Conservation (phyloP, 2,113 vertebrate species). For the Coreoperca whiteheadi region DNA sequence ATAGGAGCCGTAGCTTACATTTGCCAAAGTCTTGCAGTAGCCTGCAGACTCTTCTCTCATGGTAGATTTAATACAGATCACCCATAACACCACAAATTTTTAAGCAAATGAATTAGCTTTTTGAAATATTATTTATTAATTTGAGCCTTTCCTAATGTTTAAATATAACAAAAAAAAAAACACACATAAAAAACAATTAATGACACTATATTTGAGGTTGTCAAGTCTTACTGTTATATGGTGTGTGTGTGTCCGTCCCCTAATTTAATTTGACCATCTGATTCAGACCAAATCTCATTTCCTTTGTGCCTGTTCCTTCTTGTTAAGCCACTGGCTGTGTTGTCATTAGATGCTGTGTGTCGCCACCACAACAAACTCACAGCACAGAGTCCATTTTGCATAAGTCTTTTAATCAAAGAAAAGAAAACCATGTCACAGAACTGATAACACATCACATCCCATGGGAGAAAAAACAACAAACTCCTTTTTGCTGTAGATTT, state of each 20-base stretch:
- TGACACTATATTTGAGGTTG: slow-evolving; percentile 11
- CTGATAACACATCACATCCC: slow-evolving; percentile 61
- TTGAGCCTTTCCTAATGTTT: neutral
- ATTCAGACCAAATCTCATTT: slow-evolving; percentile 39
- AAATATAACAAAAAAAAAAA: neutral
- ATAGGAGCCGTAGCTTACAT: slow-evolving; percentile 1
- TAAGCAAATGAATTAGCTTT: neutral
- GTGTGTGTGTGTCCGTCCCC: slow-evolving; percentile 20
- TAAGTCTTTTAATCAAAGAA: slow-evolving; percentile 76
- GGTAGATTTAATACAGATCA: neutral
- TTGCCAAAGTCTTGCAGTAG: neutral
- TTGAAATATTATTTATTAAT: slow-evolving; percentile 3
- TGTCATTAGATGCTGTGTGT: slow-evolving; percentile 20
- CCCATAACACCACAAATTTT: neutral
- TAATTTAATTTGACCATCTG: slow-evolving; percentile 47
- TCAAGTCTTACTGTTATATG: neutral
- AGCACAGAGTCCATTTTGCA: slow-evolving; percentile 42
- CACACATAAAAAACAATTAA: neutral
- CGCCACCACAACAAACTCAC: slow-evolving; percentile 38
- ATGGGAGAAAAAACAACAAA: slow-evolving; percentile 41
- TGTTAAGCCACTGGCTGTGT: slow-evolving; percentile 40
- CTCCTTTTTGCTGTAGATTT: slow-evolving; percentile 28
- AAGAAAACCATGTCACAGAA: slow-evolving; percentile 68
- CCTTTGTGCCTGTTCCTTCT: slow-evolving; percentile 2
- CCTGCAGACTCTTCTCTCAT: neutral